Conservation (phyloP, 92 coral and sea anemone species). For the Epizoanthus scotinus region DNA sequence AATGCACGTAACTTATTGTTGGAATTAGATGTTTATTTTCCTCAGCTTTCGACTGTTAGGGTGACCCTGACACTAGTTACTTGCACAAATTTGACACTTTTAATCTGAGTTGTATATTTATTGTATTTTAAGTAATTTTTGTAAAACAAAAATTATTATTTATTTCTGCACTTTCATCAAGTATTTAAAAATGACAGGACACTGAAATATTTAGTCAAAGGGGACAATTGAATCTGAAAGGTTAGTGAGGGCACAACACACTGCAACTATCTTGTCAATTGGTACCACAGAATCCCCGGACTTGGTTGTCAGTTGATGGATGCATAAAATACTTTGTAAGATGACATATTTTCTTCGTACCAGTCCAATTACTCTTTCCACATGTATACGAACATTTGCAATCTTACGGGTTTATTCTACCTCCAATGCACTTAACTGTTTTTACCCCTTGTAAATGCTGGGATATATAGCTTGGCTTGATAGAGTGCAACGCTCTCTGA, state of each 20-base stretch:
- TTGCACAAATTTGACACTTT: too few species aligned
- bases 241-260: slow-evolving; percentile 57
- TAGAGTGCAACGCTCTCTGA: slow-evolving; percentile 32
- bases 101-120: too few species aligned
- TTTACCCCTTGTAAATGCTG: slow-evolving; percentile 47
- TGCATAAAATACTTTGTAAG: slow-evolving; percentile 28
- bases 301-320: slow-evolving; percentile 21
- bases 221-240: slow-evolving; percentile 55
- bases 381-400: slow-evolving; percentile 50
- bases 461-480: slow-evolving; percentile 37
- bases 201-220: slow-evolving; percentile 32
- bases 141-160: too few species aligned
- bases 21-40: too few species aligned
- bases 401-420: slow-evolving; percentile 49
- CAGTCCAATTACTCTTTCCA: slow-evolving; percentile 42
- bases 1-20: too few species aligned
- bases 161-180: too few species aligned
- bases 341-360: slow-evolving; percentile 40
- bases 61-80: too few species aligned
- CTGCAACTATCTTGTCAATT: slow-evolving; percentile 54
- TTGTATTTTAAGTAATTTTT: too few species aligned
- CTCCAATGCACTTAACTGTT: slow-evolving; percentile 34
- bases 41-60: too few species aligned
- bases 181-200: background rate
- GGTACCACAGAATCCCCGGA: slow-evolving; percentile 49